These are phyloP conservation scores for Capitulum mitella DNA, from an alignment of 2,888 invertebrate species.

Conservation along the genomic window DNA sequence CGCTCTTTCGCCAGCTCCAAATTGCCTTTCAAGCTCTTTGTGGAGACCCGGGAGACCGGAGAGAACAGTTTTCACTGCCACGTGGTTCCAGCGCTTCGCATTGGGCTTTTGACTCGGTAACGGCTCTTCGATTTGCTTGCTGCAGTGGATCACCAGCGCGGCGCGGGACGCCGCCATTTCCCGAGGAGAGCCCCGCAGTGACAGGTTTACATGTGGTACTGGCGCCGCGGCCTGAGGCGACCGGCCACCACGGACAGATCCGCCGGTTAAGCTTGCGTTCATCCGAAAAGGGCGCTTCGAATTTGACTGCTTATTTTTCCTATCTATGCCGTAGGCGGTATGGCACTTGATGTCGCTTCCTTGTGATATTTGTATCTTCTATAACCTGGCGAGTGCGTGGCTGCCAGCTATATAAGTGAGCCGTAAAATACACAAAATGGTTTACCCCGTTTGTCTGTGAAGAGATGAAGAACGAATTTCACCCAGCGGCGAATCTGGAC, in stretches of 20 bases:
- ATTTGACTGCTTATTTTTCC: not conserved
- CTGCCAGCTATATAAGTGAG: slow-evolving; percentile 9
- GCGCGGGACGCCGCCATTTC: too few species aligned
- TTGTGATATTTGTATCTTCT: slow-evolving; percentile 21
- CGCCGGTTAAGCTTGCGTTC: too few species aligned
- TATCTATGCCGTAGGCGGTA: not conserved
- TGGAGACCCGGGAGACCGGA: not conserved
- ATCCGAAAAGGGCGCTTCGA: not conserved
- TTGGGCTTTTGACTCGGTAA: not conserved
- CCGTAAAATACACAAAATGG: slow-evolving; percentile 14
- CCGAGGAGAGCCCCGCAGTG: too few species aligned
- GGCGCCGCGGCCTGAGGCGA: too few species aligned
- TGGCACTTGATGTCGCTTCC: slow-evolving; percentile 5
- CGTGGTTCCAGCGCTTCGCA: not conserved
- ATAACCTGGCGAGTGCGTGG: not conserved
- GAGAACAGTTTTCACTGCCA: not conserved
- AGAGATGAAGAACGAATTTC: too few species aligned
- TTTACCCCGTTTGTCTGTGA: not conserved
- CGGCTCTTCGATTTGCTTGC: too few species aligned
- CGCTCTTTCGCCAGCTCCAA: not conserved
- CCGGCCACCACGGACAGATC: too few species aligned
- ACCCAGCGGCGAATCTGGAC: too few species aligned
- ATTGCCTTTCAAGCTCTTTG: not conserved
- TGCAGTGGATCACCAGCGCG: too few species aligned
- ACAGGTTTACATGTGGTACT: too few species aligned